Base-by-base conservation (phyloP, 1,140 invertebrate species). In the Drosophila biarmipes region DNA sequence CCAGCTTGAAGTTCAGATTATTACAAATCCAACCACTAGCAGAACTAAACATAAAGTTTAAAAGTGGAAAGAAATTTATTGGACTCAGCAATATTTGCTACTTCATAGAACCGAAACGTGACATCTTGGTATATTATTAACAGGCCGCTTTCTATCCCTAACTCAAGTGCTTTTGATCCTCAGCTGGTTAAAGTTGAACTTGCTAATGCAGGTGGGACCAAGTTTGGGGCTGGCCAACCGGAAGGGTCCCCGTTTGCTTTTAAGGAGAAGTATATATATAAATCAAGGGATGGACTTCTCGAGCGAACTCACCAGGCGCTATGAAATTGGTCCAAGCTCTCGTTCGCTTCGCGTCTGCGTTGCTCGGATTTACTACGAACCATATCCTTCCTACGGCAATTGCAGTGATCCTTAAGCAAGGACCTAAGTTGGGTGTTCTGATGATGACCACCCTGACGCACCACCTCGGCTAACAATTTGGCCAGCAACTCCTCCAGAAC, bases 111-210 rank as follows among this genome's bases (percentile, higher is more conserved):
- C 10, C 24, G 4, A 17, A 17, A 49, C 21, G 19, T 4, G 27
- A 27, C 45, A 4, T n/a, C 24, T 4, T 29, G n/a, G 5, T 15
- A 43, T 17, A 31, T 10, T 14, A 15, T 11, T 11, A 8, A 49
- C 46, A 31, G 14, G 6, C 4, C 7, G 29, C 4, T 7, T 17
- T 10, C 14, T 21, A 24, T 31, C 19, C 11, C 0, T 6, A 1
- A 11, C n/a, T 27, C 55, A 73, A 2, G 31, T 45, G 43, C 80
- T 79, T 17, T 45, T 63, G 34, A 79, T 79, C 21, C 29, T 74
- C 0, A 82, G 38, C 21, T 58, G 49, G 43, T 86, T 85, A n/a
- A 64, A 73, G 34, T 86, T 84, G 12, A 80, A 86, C 15, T 49
- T 77, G 14, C 58, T 86, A 12, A 38, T 59, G 2, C 69, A 53